Conservation (phyloP, 2,888 invertebrate genomes). For the Enoplolaimus lenunculus region DNA sequence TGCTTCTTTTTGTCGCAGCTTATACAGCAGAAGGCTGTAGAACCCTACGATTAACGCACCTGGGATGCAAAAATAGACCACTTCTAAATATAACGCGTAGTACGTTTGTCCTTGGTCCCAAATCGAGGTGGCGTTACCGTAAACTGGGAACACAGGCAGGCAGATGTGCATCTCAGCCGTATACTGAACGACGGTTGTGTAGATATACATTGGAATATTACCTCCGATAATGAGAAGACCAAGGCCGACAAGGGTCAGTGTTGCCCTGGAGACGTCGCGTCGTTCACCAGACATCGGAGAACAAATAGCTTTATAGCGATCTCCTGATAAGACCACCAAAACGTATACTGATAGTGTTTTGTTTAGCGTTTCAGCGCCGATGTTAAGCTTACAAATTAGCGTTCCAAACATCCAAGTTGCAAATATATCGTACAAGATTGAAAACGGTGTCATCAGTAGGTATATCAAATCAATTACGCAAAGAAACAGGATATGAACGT, state of each 20-base stretch:
- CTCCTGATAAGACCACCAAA: constrained; percentile 22
- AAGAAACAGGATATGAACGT: constrained; percentile 22
- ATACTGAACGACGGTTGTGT: neutral
- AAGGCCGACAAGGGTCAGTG: neutral
- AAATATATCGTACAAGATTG: neutral
- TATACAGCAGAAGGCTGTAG: constrained; percentile 12
- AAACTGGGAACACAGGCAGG: constrained; percentile 10
- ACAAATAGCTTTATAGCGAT: constrained; percentile 23
- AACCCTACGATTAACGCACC: constrained; percentile 15
- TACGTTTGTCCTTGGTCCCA: constrained; percentile 14
- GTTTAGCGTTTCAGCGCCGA: constrained; percentile 21
- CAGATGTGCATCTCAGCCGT: neutral
- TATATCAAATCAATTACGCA: constrained; percentile 17
- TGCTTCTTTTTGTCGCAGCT: constrained; percentile 7
- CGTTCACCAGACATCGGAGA: constrained; percentile 16
- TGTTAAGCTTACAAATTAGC: constrained; percentile 16
- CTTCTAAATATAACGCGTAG: constrained; percentile 11
- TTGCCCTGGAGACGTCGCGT: neutral
- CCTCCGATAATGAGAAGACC: neutral
- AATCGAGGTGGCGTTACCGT: neutral
- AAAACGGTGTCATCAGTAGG: neutral
- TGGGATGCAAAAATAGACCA: constrained; percentile 18
- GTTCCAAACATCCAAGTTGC: constrained; percentile 18
- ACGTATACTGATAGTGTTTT: constrained; percentile 23
- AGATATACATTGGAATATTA: constrained; percentile 20